These are phyloP conservation scores for Astropecten irregularis DNA, from an alignment of 53 echinoderm and acorn worm genomes.

Conservation along the genomic window DNA sequence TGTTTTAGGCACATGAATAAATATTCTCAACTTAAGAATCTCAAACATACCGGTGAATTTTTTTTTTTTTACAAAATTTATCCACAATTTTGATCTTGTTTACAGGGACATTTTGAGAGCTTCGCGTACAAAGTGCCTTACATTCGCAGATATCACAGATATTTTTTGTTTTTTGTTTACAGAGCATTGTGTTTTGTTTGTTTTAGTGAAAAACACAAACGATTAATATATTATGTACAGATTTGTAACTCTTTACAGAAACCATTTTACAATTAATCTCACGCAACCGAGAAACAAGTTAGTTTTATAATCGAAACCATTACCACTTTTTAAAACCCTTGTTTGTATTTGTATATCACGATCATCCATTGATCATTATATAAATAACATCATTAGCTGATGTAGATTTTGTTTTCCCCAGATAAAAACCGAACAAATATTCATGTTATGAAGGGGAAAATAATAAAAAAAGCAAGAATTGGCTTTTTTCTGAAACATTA, in stretches of 20 bases:
- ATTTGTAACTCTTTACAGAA: conserved; percentile 42
- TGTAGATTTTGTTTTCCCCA: too few relatives aligned
- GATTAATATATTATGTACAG: conserved; percentile 51
- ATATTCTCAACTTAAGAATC: conserved; percentile 44
- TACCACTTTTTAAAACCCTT: too few relatives aligned
- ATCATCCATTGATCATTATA: neutral
- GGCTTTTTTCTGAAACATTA: neutral
- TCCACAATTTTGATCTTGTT: too few relatives aligned
- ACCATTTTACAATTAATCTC: conserved; percentile 37
- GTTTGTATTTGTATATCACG: too few relatives aligned
- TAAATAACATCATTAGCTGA: neutral
- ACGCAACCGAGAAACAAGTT: conserved; percentile 31
- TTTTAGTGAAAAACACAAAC: conserved; percentile 54
- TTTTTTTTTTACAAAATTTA: too few relatives aligned
- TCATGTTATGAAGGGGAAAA: too few relatives aligned
- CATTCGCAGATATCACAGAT: neutral
- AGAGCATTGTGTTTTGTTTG: neutral
- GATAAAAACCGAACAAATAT: too few relatives aligned
- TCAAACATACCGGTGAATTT: conserved; percentile 17
- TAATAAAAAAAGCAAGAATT: conserved; percentile 2
- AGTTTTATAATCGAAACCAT: neutral
- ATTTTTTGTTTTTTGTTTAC: neutral
- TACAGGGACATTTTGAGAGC: too few relatives aligned
- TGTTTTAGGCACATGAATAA: conserved; percentile 43
- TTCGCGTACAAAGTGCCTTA: neutral